Percentiles rank a stretch among this genome's conserved stretches.
Evolutionary conservation across 1,140 invertebrate species (phyloP).

Genomic region (Scaptomyza pallida): DNA sequence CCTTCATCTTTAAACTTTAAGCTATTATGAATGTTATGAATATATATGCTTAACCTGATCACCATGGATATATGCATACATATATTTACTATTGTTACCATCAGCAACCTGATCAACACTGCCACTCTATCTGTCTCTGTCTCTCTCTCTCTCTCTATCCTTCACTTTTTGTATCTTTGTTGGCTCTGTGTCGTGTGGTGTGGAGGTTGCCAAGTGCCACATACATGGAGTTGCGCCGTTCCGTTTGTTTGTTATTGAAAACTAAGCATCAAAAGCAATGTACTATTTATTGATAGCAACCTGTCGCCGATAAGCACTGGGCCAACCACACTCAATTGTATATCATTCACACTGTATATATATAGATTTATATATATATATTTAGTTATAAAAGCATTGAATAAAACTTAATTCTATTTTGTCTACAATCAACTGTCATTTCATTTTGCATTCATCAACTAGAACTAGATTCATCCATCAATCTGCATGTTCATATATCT

Average conservation of each 20-base stretch:
- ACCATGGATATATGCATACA: conserved; percentile 31
- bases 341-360: conserved; percentile 39
- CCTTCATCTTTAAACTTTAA: no score
- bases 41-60: conserved; percentile 23
- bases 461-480: no score
- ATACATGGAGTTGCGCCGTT: conserved; percentile 1
- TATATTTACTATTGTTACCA: conserved; percentile 19
- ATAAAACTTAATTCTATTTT: no score
- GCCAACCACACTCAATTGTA: not conserved
- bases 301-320: conserved; percentile 28
- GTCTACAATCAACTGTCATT: no score
- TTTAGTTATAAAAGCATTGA: no score
- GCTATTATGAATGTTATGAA: no score
- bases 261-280: conserved; percentile 67
- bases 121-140: not conserved
- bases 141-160: not conserved
- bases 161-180: conserved; percentile 2
- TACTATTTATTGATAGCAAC: conserved; percentile 78
- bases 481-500: no score
- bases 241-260: conserved; percentile 79
- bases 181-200: conserved; percentile 8
- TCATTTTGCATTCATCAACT: no score
- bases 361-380: no score
- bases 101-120: conserved; percentile 38
- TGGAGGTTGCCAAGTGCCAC: conserved; percentile 56